A percentile compares a stretch with the other conserved stretches of the same genome.
Evolutionary conservation across 2,113 vertebrate genomes (phyloP).

Genomic region (Smithornis capensis): DNA sequence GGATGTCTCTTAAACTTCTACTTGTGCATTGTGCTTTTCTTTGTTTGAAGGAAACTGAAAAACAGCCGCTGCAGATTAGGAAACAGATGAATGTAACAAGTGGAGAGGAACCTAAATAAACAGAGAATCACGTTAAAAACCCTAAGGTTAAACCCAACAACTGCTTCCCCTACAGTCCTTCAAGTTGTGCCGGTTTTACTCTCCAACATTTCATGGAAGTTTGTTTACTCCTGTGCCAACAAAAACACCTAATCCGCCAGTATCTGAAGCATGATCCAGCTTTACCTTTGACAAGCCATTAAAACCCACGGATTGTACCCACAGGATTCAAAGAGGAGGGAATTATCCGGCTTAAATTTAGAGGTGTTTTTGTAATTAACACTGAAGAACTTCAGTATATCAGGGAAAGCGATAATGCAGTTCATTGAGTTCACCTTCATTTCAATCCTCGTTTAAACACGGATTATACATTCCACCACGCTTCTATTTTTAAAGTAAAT

Average conservation of each 20-base stretch:
- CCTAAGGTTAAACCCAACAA: neutral
- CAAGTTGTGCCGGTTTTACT: neutral
- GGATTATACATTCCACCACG: neutral
- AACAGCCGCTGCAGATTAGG: neutral
- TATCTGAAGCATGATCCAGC: neutral
- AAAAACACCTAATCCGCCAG: neutral
- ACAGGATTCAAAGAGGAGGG: neutral
- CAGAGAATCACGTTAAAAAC: neutral
- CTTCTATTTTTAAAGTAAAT: neutral
- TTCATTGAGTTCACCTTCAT: neutral
- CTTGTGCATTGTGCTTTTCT: neutral
- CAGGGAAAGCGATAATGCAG: neutral
- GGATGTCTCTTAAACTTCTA: neutral
- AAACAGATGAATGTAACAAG: neutral
- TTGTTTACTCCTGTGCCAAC: neutral
- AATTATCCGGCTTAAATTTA: neutral
- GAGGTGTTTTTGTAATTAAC: neutral
- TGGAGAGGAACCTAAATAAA: neutral
- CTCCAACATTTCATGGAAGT: neutral
- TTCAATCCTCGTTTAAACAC: fast-evolving
- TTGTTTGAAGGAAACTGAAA: neutral
- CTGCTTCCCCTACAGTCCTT: neutral
- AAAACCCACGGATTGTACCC: neutral
- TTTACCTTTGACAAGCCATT: neutral
- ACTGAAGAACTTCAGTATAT: neutral